These are phyloP conservation scores for Cantharis flavilabris DNA, from an alignment of 2,888 invertebrate species.

Conservation along the genomic window DNA sequence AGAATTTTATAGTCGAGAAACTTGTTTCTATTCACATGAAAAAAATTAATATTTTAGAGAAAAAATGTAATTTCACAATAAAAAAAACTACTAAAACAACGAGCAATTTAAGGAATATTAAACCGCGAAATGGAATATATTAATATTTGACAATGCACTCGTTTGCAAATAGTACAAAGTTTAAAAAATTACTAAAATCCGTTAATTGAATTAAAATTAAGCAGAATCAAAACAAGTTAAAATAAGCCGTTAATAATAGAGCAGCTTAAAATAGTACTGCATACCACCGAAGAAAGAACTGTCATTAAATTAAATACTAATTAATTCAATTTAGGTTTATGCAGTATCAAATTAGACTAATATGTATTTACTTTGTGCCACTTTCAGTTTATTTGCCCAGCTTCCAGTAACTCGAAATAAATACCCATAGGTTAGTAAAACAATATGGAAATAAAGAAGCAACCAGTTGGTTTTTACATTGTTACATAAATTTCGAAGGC, in stretches of 20 bases:
- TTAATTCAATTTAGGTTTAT: background rate
- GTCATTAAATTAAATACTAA: conserved; percentile 1
- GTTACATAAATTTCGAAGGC: background rate
- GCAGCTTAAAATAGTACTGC: background rate
- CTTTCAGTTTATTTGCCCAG: background rate
- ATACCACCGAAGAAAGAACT: background rate
- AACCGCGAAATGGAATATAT: background rate
- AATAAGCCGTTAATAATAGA: background rate
- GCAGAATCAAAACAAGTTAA: background rate
- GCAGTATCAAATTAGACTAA: background rate
- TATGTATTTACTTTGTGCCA: background rate
- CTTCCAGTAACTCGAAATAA: background rate
- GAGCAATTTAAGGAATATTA: background rate
- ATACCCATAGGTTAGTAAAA: background rate
- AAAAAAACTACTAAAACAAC: background rate
- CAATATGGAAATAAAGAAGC: background rate
- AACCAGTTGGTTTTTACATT: background rate
- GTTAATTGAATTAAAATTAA: background rate
- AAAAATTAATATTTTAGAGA: background rate
- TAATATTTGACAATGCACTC: background rate
- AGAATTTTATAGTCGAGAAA: background rate
- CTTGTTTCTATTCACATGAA: background rate
- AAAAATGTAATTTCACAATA: background rate
- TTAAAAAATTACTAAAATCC: background rate
- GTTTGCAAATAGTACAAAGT: background rate